These are phyloP conservation scores for Drosophila takahashii DNA, from an alignment of 1,140 invertebrate genomes.

Conservation along the genomic window DNA sequence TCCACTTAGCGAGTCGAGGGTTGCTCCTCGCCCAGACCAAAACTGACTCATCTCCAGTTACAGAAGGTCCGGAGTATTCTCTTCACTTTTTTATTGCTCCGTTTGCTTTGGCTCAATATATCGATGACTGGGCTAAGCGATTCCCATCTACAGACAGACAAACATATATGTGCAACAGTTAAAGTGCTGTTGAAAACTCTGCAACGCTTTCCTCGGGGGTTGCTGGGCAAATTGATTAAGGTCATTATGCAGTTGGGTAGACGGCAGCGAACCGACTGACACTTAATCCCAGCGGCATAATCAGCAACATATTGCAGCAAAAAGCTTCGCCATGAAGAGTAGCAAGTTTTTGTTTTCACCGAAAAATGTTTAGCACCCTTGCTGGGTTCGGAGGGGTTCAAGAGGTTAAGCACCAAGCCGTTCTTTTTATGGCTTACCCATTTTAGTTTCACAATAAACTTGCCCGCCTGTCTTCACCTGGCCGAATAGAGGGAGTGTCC, in stretches of 20 bases:
- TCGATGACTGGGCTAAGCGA: constrained; percentile 53
- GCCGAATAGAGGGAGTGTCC: constrained; percentile 55
- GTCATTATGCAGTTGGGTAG: constrained; percentile 77
- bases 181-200: constrained; percentile 27
- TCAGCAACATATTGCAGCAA: constrained; percentile 83
- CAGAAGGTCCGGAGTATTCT: constrained; percentile 38
- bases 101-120: constrained; percentile 53
- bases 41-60: constrained; percentile 61
- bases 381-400: background rate
- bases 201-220: constrained; percentile 29
- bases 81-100: constrained; percentile 63
- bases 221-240: constrained; percentile 77
- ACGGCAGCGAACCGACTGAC: constrained; percentile 52
- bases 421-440: constrained; percentile 77
- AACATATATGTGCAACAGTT: constrained; percentile 65
- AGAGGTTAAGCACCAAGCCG: constrained; percentile 61
- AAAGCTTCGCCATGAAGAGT: constrained; percentile 66
- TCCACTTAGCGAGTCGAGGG: constrained; percentile 53
- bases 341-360: constrained; percentile 60
- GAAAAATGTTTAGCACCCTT: constrained; percentile 67
- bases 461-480: constrained; percentile 67
- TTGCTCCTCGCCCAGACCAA: constrained; percentile 5
- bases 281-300: constrained; percentile 82
- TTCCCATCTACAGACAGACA: constrained; percentile 15
- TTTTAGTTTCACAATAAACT: constrained; percentile 79